Percentiles rank a stretch among this genome's conserved stretches.
These are phyloP conservation scores for Anoura caudifer DNA, from an alignment of 2,113 vertebrate genomes.

Conservation along the genomic window DNA sequence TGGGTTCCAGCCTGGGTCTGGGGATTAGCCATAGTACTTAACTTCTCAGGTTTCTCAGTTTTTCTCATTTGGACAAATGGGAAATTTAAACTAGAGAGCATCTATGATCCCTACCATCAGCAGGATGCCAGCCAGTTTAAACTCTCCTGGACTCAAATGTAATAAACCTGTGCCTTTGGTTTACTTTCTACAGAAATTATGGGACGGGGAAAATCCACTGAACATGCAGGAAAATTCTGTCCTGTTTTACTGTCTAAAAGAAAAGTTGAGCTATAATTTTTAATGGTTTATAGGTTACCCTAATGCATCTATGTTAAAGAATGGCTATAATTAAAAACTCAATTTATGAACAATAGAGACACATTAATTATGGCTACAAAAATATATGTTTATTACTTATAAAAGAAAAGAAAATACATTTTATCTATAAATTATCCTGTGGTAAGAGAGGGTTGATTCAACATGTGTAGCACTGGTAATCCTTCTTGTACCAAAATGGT, in stretches of 20 bases:
- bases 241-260: conserved; percentile 25
- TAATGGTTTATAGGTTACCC: conserved; percentile 48
- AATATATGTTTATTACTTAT: too few species aligned
- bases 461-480: not conserved
- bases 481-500: not conserved
- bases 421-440: conserved; percentile 73
- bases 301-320: conserved; percentile 59
- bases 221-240: not conserved
- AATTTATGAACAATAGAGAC: conserved; percentile 65
- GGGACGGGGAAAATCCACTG: not conserved
- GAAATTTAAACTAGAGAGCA: not conserved
- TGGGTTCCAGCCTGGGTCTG: not conserved
- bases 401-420: conserved; percentile 62
- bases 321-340: conserved; percentile 71
- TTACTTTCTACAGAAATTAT: conserved; percentile 11
- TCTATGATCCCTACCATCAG: not conserved
- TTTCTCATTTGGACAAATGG: not conserved
- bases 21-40: not conserved
- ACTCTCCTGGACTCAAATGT: not conserved
- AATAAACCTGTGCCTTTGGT: not conserved
- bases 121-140: not conserved
- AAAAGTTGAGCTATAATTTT: conserved; percentile 42
- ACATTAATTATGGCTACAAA: conserved; percentile 72
- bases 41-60: not conserved
- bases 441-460: conserved; percentile 50